Evolutionary conservation across 2,113 vertebrate species (phyloP), one percentile per base, ranked within the genome.

Genomic region (Cheilinus undulatus): DNA sequence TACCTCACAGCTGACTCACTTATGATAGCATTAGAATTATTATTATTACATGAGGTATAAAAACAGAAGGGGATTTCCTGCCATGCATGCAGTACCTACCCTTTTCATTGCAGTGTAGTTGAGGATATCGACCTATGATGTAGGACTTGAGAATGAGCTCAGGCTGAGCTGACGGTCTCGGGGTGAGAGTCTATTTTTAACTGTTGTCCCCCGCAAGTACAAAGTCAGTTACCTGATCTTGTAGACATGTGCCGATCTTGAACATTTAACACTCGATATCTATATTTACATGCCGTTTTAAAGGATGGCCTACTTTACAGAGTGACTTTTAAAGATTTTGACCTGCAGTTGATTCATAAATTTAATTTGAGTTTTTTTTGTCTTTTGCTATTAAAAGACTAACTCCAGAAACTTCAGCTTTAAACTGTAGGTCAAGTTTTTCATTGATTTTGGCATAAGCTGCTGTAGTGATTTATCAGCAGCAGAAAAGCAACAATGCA

Each of bases 201-300:
- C 57, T 63, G 75, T 74, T 88, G 88, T 82, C 84, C 87, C 90
- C 89, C 86, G 15, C 78, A 81, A 91, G 90, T 90, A 88, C 86
- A 91, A 91, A 91, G 90, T 92, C 57, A 40, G 93, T 91, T 92
- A 94, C 88, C 82, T 94, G 93, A 94, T 93, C 91, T 86, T 80
- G 69, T 23, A 30, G 85, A 79, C 91, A 90, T 92, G 88, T 90
- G 92, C 76, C 80, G 40, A 86, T 89, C 77, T 69, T 73, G 51
- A 80, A 75, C 73, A 84, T 90, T 82, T 84, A 88, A 83, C 76
- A 86, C 80, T 73, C 24, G 40, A 80, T 66, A 78, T 80, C 88
- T 93, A 85, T 91, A 91, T 92, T 90, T 90, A 82, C 76, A 65
- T 50, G n/a, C 76, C 36, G 66, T 54, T 90, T 85, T 20, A 42